Evolutionary conservation across 2,888 invertebrate species (phyloP).

Genomic region (Neocrepidodera transversa): DNA sequence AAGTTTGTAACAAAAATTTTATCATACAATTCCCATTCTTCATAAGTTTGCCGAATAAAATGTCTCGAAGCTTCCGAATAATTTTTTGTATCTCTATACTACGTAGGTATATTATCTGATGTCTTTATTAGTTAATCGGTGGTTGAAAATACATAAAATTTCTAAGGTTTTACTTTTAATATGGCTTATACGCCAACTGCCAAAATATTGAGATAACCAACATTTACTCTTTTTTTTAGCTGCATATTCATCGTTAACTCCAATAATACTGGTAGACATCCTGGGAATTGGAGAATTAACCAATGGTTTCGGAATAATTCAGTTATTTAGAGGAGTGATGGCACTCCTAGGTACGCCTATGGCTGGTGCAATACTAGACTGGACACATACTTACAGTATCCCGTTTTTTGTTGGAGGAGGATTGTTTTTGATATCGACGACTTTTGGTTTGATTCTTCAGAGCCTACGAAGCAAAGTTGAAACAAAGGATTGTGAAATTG

Average conservation of each 20-base stretch:
- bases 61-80: no score
- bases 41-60: no score
- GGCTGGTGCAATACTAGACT: conserved; percentile 86
- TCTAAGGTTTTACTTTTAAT: no score
- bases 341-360: conserved; percentile 86
- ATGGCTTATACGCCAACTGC: no score
- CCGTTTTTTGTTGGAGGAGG: conserved; percentile 93
- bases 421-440: conserved; percentile 82
- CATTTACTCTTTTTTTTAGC: conserved; percentile 65
- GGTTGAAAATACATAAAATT: no score
- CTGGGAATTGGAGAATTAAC: conserved; percentile 94
- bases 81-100: no score
- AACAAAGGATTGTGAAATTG: neutral
- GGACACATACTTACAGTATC: conserved; percentile 82
- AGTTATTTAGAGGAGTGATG: conserved; percentile 93
- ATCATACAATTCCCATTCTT: no score
- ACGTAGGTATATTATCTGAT: no score
- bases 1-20: no score
- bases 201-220: no score
- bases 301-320: conserved; percentile 95
- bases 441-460: conserved; percentile 48
- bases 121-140: no score
- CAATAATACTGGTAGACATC: conserved; percentile 95
- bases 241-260: conserved; percentile 96
- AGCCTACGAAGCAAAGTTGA: conserved; percentile 62